Evolutionary conservation across 1,140 invertebrate genomes (phyloP), one percentile per base, ranked within the genome.

Genomic region (Drosophila erecta): DNA sequence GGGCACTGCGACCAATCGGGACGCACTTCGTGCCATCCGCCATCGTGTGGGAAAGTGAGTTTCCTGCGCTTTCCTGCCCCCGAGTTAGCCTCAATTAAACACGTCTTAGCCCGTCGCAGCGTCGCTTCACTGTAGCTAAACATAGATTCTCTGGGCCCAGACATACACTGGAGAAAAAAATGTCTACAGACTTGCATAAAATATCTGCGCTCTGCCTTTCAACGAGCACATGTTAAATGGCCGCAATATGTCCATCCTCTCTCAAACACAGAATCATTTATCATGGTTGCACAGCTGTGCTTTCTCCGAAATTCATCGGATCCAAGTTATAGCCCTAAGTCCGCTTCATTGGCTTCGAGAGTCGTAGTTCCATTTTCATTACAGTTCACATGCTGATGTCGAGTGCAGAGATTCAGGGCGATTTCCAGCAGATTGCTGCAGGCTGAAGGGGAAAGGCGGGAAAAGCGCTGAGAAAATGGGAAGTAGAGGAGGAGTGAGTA

Each of bases 71-170:
- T 22, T 14, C 10, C 24, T 5, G 47, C 2, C 33, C 17, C n/a
- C 57, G 4, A 51, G 58, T 60, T 60, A 51, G 15, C 11, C 44
- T 2, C 59, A 64, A 67, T 65, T 66, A 65, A 50, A 50, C 12
- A 20, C n/a, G 12, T 14, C 59, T 35, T 20, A 51, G 10, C 58
- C 14, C 38, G n/a, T 33, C 35, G 35, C 17, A 27, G 35, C 15
- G 8, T 4, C 22, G 30, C 15, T 61, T 17, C 17, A 17, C 17
- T 17, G 17, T 17, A 24, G 22, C 24, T 46, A 8, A 35, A 47
- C 20, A 22, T 14, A 7, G 15, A 10, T 7, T 4, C 49, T 3
- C 7, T 51, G 5, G 11, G 11, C 1, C 12, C 3, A 7, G 8
- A 30, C 30, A 30, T 46, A 4, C 44, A 46, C 44, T 46, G 22